phyloP scores from a whole-genome alignment of 2,888 invertebrate species.

The Melieria picta region DNA sequence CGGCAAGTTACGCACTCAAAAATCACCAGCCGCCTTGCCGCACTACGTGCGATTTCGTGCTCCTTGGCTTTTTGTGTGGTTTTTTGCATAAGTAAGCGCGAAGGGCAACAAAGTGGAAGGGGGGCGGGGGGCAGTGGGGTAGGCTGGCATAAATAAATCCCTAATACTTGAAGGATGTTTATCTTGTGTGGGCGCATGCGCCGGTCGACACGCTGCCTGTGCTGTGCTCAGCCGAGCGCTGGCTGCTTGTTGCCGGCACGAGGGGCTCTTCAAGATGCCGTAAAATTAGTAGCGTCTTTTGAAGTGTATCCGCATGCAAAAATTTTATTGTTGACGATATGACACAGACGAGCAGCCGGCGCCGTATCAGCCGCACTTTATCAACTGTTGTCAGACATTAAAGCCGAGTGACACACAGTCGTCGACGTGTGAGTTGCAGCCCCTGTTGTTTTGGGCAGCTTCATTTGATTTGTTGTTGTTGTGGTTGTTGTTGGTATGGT shows the following conservation, averaged over 20 bases:
- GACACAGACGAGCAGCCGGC: not conserved
- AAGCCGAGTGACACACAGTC: not conserved
- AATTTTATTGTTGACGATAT: conserved; percentile 9
- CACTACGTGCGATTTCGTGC: not conserved
- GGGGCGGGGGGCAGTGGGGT: not conserved
- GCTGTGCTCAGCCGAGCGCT: not conserved
- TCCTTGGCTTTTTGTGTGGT: not conserved
- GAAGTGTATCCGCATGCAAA: not conserved
- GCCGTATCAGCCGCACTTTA: not conserved
- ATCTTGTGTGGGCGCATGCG: conserved; percentile 1
- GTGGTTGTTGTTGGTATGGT: not conserved
- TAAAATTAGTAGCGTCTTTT: conserved; percentile 10
- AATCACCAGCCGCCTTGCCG: conserved; percentile 7
- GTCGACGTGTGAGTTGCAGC: not conserved
- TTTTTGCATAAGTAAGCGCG: not conserved
- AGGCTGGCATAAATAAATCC: not conserved
- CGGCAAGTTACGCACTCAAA: not conserved
- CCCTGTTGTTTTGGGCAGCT: not conserved
- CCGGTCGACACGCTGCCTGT: too few species aligned
- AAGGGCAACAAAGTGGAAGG: not conserved
- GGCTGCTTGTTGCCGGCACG: not conserved
- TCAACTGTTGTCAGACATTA: not conserved
- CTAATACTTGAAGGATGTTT: conserved; percentile 6
- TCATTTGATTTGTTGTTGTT: not conserved
- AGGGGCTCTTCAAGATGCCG: not conserved